Evolutionary conservation across 2,888 invertebrate genomes (phyloP), one percentile per base, ranked within the genome.

Genomic region (Drosophila setosimentum): DNA sequence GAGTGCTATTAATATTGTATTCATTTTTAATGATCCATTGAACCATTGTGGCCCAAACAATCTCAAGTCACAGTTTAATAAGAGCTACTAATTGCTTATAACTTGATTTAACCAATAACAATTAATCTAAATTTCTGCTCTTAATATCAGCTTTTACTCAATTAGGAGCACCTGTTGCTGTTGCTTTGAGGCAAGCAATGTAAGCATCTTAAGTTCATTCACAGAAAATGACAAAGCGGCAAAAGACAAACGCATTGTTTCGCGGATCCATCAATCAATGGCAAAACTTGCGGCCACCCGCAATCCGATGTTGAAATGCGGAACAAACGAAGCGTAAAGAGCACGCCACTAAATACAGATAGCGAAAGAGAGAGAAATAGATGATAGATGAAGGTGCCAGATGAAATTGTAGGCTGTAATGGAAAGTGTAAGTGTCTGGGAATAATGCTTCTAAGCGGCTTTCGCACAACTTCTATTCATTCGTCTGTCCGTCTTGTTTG

Each of bases 391-490:
- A 54, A 27, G 27, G 11, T 58, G 53, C n/a, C 64, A 64, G 29
- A 62, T 68, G 40, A 51, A 64, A 58, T 61, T 69, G 69, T 30
- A 30, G 11, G 13, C 18, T 29, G 13, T n/a, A 83, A 85, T 82
- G 82, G 85, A 83, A 83, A 83, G 83, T 78, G 54, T 54, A 8
- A 18, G n/a, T 29, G 76, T 67, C 62, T 70, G 30, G 51, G 51
- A 65, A 69, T 73, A 81, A 79, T 79, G 67, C 79, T 84, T 84
- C 84, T 84, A 71, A 72, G 72, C 54, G 64, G 67, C 86, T 83
- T 85, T 83, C 80, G 62, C 70, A 61, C 55, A 24, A 48, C 68
- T 76, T 72, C 72, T 62, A 37, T 16, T 35, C 33, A 50, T 40
- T 55, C n/a, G n/a, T n/a, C 53, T 57, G 64, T 32, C 35, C 4